These are phyloP conservation scores for Spea multiplicata DNA, from an alignment of 2,113 vertebrate genomes.

Conservation along the genomic window DNA sequence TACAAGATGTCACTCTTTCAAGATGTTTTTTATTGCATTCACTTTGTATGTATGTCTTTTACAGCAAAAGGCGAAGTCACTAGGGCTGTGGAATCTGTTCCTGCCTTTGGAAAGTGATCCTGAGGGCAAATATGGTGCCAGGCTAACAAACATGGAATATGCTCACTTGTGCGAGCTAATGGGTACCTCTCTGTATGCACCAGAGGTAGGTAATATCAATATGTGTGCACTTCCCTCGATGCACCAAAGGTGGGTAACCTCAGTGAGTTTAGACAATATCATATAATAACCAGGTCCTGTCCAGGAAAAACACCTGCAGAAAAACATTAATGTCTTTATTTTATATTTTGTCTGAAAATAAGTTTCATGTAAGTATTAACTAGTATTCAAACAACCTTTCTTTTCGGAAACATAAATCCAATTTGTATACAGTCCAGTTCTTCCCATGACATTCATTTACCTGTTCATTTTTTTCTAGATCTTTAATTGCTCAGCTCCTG, in stretches of 20 bases:
- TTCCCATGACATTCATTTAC: background rate
- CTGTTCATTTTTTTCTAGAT: slow-evolving; percentile 51
- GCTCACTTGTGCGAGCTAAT: slow-evolving; percentile 63
- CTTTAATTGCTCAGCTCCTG: slow-evolving; percentile 67
- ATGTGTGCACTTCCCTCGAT: too few species aligned
- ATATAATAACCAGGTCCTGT: too few species aligned
- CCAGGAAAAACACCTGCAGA: too few species aligned
- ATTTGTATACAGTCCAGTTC: background rate
- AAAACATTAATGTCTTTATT: too few species aligned
- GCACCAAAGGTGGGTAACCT: too few species aligned
- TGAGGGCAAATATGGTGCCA: slow-evolving; percentile 57
- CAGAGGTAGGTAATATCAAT: slow-evolving; percentile 54
- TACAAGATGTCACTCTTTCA: too few species aligned
- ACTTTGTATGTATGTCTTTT: slow-evolving; percentile 2
- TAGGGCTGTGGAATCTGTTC: slow-evolving; percentile 69
- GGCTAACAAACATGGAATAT: slow-evolving; percentile 62
- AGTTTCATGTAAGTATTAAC: too few species aligned
- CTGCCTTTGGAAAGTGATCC: slow-evolving; percentile 62
- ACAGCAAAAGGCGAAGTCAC: slow-evolving; percentile 59
- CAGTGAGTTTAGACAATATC: too few species aligned
- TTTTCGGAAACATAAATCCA: too few species aligned
- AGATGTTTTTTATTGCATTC: background rate
- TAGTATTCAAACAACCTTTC: too few species aligned
- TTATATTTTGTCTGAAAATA: too few species aligned
- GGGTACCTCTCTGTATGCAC: slow-evolving; percentile 61